Base-by-base conservation (phyloP, 2,888 invertebrate genomes). In the Nephrotoma guestfalica region DNA sequence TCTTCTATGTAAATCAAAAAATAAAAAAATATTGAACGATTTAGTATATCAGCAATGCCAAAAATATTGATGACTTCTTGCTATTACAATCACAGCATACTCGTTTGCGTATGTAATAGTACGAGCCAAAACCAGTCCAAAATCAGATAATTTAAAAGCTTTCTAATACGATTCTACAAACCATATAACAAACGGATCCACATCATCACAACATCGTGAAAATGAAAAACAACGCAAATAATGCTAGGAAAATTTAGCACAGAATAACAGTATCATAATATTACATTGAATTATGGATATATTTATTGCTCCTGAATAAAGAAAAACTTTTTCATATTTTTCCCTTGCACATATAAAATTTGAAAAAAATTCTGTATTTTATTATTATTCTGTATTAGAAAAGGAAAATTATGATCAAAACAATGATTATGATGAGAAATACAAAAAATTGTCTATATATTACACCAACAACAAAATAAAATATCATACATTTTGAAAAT, bases 241-340 rank as follows among this genome's bases (percentile, higher is more conserved):
- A n/a, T 84, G 41, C 41, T 41, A 84, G 84, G 41, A 84, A 84
- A 84, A 42, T 84, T 84, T n/a, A 84, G 42, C 41, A 41, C 84
- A 85, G 85, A 85, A 85, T 30, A 85, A 85, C 84, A 84, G 84
- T 42, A 84, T 84, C 84, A 84, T 84, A 84, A 84, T 84, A 42
- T 84, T 84, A 84, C 84, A 84, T 41, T 84, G 84, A 84, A 84
- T 84, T 84, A 84, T 84, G 84, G 42, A 41, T 41, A 84, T 84
- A 84, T 84, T 84, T 84, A 84, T 84, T 84, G 84, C 84, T 84
- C 41, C 84, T 84, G 84, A 84, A 84, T 30, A 71, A 71, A 71
- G 71, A 71, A 71, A 71, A 71, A 71, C 30, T 71, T 71, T 71
- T 71, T 71, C 71, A 71, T 71, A 30, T 30, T 71, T 71, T 71